These are phyloP conservation scores for Netelia inedita DNA, from an alignment of 2,888 invertebrate genomes.

Conservation along the genomic window DNA sequence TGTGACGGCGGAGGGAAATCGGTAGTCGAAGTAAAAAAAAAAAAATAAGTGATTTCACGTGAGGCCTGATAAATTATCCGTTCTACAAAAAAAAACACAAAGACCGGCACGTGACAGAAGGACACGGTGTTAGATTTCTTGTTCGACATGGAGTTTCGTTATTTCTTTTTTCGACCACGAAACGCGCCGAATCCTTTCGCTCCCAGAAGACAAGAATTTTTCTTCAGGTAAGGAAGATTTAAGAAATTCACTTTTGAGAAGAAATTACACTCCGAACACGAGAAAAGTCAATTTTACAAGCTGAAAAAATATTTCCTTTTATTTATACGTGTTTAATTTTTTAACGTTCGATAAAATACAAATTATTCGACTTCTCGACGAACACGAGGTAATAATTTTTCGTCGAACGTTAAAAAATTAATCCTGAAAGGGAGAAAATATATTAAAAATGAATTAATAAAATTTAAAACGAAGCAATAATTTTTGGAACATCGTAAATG, in stretches of 20 bases:
- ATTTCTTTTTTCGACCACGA: slow-evolving; percentile 29
- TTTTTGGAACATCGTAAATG: slow-evolving; percentile 56
- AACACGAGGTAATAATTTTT: neutral
- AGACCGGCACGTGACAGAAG: slow-evolving; percentile 11
- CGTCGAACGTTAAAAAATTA: slow-evolving; percentile 13
- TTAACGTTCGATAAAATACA: neutral
- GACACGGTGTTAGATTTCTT: slow-evolving; percentile 66
- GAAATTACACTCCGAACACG: neutral
- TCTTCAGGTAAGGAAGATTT: no score
- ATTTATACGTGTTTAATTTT: neutral
- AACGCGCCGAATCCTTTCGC: slow-evolving; percentile 16
- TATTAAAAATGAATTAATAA: slow-evolving; percentile 1
- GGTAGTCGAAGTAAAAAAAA: slow-evolving; percentile 46
- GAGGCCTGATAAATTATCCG: slow-evolving; percentile 63
- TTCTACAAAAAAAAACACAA: slow-evolving; percentile 39
- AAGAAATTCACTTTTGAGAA: neutral
- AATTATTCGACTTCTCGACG: neutral
- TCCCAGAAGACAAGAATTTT: neutral
- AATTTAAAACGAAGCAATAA: slow-evolving; percentile 56
- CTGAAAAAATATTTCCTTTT: slow-evolving; percentile 3
- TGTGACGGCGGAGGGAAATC: slow-evolving; percentile 6
- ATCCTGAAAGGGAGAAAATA: slow-evolving; percentile 5
- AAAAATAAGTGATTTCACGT: slow-evolving; percentile 60
- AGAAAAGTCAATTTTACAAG: slow-evolving; percentile 32
- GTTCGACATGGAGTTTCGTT: slow-evolving; percentile 65